phyloP scores from a whole-genome alignment of 2,888 invertebrate species.

The Zelleria hepariella region DNA sequence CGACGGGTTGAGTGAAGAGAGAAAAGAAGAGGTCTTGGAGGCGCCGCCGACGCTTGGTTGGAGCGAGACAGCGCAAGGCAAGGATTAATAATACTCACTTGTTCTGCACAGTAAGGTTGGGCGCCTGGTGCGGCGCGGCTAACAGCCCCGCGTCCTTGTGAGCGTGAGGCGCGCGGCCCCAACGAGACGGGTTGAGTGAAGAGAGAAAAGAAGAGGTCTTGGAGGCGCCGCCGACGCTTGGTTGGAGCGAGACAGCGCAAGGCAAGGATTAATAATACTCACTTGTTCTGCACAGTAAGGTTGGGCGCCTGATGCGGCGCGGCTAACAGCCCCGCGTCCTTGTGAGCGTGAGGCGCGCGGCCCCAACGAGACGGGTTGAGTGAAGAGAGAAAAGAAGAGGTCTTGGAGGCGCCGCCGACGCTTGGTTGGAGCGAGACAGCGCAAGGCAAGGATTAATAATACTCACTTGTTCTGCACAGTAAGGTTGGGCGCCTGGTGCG shows the following conservation, averaged over 20 bases:
- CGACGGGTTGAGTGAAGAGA: constrained; percentile 94
- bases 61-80: too few relatives aligned
- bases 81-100: constrained; percentile 46
- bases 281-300: constrained; percentile 66
- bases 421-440: too few relatives aligned
- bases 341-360: constrained; percentile 70
- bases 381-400: constrained; percentile 90
- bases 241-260: too few relatives aligned
- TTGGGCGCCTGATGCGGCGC: constrained; percentile 55
- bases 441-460: too few relatives aligned
- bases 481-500: constrained; percentile 54
- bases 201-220: constrained; percentile 91
- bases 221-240: constrained; percentile 76
- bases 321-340: constrained; percentile 50
- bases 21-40: constrained; percentile 86
- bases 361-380: constrained; percentile 97
- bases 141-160: constrained; percentile 54
- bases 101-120: constrained; percentile 61
- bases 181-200: constrained; percentile 93
- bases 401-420: constrained; percentile 78
- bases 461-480: constrained; percentile 59
- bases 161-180: constrained; percentile 85
- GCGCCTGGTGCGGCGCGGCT: constrained; percentile 52
- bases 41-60: constrained; percentile 76
- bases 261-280: too few relatives aligned